Evolutionary conservation across 2,797 vertebrate species (phyloP).

Genomic region (Linurgus olivaceus): DNA sequence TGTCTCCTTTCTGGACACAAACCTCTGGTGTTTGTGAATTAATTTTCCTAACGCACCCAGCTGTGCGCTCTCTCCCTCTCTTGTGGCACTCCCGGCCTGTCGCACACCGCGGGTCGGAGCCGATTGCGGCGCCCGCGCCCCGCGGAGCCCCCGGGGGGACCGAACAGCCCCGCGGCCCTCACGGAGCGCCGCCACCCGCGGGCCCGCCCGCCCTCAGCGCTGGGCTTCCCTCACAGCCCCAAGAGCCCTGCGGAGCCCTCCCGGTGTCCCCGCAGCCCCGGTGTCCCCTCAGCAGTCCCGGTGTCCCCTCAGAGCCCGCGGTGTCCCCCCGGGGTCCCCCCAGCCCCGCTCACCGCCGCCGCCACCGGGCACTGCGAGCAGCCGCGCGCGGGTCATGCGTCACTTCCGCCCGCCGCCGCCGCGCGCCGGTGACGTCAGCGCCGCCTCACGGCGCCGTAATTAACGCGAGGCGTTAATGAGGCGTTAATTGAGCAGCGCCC

Average conservation of each 20-base stretch:
- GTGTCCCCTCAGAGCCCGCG: background rate
- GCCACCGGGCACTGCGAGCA: background rate
- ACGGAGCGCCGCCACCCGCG: background rate
- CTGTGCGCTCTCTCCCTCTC: accelerated
- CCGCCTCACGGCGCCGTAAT: accelerated
- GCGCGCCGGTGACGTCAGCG: background rate
- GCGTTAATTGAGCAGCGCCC: background rate
- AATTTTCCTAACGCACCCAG: too few relatives aligned
- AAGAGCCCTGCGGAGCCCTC: too few relatives aligned
- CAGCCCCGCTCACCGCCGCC: background rate
- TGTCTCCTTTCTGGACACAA: too few relatives aligned
- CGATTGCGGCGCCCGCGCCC: too few relatives aligned
- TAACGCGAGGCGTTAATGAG: accelerated
- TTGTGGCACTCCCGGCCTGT: accelerated
- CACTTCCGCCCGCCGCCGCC: background rate
- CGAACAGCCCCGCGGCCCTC: background rate
- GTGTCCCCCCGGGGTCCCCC: background rate
- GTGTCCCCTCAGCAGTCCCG: too few relatives aligned
- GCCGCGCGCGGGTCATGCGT: background rate
- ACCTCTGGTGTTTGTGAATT: too few relatives aligned
- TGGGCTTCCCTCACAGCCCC: accelerated
- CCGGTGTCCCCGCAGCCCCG: too few relatives aligned
- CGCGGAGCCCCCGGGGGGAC: background rate
- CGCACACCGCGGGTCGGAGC: too few relatives aligned
- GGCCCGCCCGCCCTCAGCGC: background rate